Conservation (phyloP, 2,888 invertebrate genomes). For the Gandaritis pyraliata region DNA sequence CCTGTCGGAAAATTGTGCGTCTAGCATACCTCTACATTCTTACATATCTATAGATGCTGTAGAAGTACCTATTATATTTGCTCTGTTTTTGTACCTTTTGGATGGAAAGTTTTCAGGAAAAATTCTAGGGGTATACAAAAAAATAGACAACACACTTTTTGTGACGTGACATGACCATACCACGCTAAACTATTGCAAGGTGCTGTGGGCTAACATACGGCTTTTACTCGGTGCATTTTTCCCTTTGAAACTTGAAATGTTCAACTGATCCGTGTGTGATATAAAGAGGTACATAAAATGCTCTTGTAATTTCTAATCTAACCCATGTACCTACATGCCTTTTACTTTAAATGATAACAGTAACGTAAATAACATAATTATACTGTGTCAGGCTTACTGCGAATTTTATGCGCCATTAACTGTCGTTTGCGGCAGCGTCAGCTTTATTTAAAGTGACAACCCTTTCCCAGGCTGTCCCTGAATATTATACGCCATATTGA, state of each 20-base stretch:
- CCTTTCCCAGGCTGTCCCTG: constrained; percentile 57
- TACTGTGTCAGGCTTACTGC: constrained; percentile 65
- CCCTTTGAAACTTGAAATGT: no score
- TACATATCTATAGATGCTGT: constrained; percentile 9
- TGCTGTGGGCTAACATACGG: no score
- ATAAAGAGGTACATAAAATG: not conserved
- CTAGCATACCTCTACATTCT: constrained; percentile 29
- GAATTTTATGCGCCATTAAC: constrained; percentile 79
- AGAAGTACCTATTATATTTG: not conserved
- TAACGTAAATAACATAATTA: constrained; percentile 65
- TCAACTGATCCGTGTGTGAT: no score
- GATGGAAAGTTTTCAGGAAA: no score
- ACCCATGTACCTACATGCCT: constrained; percentile 16
- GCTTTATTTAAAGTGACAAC: constrained; percentile 77
- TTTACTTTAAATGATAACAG: constrained; percentile 49
- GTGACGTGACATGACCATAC: no score
- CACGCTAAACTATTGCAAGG: no score
- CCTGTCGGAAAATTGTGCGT: constrained; percentile 51
- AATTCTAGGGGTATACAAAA: no score
- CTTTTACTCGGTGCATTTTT: no score
- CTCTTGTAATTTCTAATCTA: constrained; percentile 16
- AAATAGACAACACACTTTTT: no score
- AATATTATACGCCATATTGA: constrained; percentile 51
- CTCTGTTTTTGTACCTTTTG: not conserved
- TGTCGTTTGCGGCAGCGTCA: constrained; percentile 74